Conservation (phyloP, 1,140 invertebrate species). For the Belonocnema kinseyi region DNA sequence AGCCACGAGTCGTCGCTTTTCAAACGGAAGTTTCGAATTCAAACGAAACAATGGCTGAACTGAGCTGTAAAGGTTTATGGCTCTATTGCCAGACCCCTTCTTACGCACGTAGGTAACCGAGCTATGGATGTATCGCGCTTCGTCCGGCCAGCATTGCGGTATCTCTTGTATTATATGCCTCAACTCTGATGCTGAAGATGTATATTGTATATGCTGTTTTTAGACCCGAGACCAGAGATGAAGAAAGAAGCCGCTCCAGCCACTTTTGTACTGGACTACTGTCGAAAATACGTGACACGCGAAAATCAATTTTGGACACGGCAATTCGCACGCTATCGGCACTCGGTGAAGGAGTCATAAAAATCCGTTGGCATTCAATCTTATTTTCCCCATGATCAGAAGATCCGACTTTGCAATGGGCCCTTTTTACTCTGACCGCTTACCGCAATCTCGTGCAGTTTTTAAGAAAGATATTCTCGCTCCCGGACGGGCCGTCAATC, state of each 20-base stretch:
- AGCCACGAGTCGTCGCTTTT: conserved; percentile 40
- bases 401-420: conserved; percentile 49
- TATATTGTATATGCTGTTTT: not conserved
- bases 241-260: conserved; percentile 28
- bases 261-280: not conserved
- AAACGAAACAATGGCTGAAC: conserved; percentile 58
- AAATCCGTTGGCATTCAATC: conserved; percentile 56
- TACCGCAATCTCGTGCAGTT: conserved; percentile 33
- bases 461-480: conserved; percentile 24
- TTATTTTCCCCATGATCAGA: conserved; percentile 43
- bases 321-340: conserved; percentile 47
- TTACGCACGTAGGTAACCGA: conserved; percentile 29
- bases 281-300: conserved; percentile 64
- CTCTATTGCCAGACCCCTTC: conserved; percentile 56
- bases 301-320: conserved; percentile 67
- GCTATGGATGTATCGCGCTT: conserved; percentile 13
- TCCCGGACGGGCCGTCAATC: conserved; percentile 14
- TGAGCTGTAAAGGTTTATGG: conserved; percentile 61
- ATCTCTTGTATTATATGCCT: conserved; percentile 34
- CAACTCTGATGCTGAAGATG: conserved; percentile 2
- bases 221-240: conserved; percentile 24
- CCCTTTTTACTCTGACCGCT: conserved; percentile 48
- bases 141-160: conserved; percentile 34
- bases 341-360: conserved; percentile 47
- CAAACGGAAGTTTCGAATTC: conserved; percentile 63